Conservation (phyloP, 2,888 invertebrate genomes). For the Spisula solida region DNA sequence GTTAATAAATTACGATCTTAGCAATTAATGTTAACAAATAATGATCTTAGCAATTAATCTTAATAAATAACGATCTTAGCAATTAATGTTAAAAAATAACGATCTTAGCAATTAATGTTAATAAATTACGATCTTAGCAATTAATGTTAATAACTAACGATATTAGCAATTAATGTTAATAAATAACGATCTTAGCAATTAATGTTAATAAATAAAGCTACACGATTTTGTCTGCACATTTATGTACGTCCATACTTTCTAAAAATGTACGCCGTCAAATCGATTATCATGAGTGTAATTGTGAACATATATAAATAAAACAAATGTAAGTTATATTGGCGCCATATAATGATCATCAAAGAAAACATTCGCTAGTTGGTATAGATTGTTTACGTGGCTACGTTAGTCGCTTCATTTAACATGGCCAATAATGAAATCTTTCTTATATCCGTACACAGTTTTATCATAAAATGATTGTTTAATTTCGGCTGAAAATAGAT, state of each 20-base stretch:
- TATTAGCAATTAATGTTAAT: constrained; percentile 14
- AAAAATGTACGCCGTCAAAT: neutral
- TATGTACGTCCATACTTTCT: neutral
- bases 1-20: too few species aligned
- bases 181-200: too few species aligned
- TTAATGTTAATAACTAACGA: too few species aligned
- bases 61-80: too few species aligned
- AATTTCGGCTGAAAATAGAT: constrained; percentile 15
- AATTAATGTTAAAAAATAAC: too few species aligned
- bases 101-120: too few species aligned
- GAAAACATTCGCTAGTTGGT: neutral
- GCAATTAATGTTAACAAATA: too few species aligned
- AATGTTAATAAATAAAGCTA: neutral
- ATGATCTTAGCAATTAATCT: too few species aligned
- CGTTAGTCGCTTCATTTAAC: neutral
- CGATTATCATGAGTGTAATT: neutral
- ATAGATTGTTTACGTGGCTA: neutral
- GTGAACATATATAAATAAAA: neutral
- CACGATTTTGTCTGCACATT: neutral
- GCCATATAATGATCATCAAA: constrained; percentile 21
- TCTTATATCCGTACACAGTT: neutral
- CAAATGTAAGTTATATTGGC: neutral
- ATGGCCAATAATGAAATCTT: constrained; percentile 1
- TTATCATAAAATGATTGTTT: constrained; percentile 25
- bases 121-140: too few species aligned